Evolutionary conservation across 2,888 invertebrate genomes (phyloP), one percentile per base, ranked within the genome.

Genomic region (Tipula confusa): DNA sequence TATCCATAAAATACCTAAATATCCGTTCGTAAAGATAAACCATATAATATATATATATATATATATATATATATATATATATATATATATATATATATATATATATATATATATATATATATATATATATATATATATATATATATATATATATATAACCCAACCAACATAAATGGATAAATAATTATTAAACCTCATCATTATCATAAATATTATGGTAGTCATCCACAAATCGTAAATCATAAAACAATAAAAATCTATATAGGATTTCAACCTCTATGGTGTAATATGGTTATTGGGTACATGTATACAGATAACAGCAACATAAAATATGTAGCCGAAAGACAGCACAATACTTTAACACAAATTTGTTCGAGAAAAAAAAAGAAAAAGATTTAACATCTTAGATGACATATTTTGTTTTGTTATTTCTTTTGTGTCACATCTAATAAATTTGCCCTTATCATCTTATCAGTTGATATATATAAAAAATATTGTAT

Each of bases 181-280:
- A 64, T 64, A 64, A 64, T 64, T 64, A 64, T 64, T 64, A 64
- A 64, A 64, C 64, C 64, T 64, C 64, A 64, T 64, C 24, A 64
- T 64, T 64, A 64, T 64, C 24, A 64, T 64, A 64, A 64, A 64
- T 64, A 64, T 64, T 64, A 24, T 64, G 64, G 64, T 64, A 64
- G 64, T 64, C 24, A 64, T 64, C 64, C 64, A 64, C 9, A 64
- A 64, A 64, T 24, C 64, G 24, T 64, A 64, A 64, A 64, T 64
- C 64, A 64, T 64, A 64, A 64, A 64, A 64, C 64, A 64, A 64
- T 64, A 24, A 64, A 64, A 64, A 64, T 64, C 18, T 24, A 64
- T 64, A 64, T 24, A 64, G 9, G 24, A 64, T 64, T 64, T 64
- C 64, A 24, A 15, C 43, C 43, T 43, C n/a, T 43, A 64, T 64